Conservation (phyloP, 2,888 invertebrate genomes). For the Amitus sp. region DNA sequence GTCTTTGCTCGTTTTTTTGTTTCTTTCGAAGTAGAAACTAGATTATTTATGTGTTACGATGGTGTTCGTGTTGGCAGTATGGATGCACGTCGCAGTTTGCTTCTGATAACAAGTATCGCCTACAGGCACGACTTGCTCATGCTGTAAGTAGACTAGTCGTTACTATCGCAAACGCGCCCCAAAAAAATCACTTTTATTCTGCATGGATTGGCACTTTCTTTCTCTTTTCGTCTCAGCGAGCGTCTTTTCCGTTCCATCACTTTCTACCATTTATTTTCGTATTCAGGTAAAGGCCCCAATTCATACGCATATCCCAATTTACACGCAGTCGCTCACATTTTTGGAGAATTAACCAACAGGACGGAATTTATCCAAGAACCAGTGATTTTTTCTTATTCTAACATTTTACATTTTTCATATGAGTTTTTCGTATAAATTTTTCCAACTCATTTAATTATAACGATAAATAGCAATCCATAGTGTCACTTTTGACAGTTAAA, state of each 20-base stretch:
- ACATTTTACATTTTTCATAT: no score
- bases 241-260: slow-evolving; percentile 6
- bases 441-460: no score
- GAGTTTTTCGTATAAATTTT: no score
- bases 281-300: no score
- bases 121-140: slow-evolving; percentile 76
- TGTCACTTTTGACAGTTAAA: no score
- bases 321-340: no score
- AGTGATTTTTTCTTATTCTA: no score
- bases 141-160: slow-evolving; percentile 72
- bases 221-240: not conserved
- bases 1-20: slow-evolving; percentile 27
- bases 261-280: not conserved
- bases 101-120: slow-evolving; percentile 78
- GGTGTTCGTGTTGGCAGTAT: slow-evolving; percentile 67
- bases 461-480: no score
- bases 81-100: slow-evolving; percentile 75
- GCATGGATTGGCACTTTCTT: not conserved
- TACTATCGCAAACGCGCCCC: slow-evolving; percentile 45
- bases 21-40: slow-evolving; percentile 52
- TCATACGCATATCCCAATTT: no score
- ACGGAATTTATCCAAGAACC: no score
- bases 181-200: not conserved
- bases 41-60: slow-evolving; percentile 61
- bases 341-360: no score